Evolutionary conservation across 2,797 vertebrate genomes (phyloP).

Genomic region (Acropternis orthonyx): DNA sequence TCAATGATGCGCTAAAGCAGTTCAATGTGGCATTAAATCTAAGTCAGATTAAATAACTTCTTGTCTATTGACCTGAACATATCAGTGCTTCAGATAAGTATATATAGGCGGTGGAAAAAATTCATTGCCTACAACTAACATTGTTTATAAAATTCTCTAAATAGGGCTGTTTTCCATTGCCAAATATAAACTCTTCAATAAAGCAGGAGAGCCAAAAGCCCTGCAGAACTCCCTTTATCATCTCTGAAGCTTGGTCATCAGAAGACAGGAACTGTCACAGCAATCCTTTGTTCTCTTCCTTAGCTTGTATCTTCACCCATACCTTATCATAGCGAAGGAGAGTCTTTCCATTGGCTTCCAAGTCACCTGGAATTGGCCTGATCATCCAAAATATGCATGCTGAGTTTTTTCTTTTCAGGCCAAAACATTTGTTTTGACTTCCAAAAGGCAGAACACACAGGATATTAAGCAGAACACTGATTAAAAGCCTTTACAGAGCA

Average conservation of each 20-base stretch:
- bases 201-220: neutral
- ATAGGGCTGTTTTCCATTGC: slow-evolving; percentile 19
- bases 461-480: neutral
- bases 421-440: neutral
- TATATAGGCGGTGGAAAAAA: slow-evolving; percentile 14
- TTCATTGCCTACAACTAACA: neutral
- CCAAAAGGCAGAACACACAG: neutral
- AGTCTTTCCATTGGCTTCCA: neutral
- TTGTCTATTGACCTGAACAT: neutral
- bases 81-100: neutral
- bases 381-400: neutral
- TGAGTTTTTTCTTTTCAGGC: neutral
- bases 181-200: neutral
- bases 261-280: neutral
- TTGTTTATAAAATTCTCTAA: slow-evolving; percentile 42
- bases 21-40: neutral
- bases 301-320: neutral
- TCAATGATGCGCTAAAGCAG: neutral
- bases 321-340: neutral
- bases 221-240: neutral
- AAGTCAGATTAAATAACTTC: neutral
- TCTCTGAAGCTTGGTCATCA: neutral
- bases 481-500: neutral
- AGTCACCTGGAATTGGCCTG: neutral
- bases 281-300: neutral